A percentile compares a stretch with the other conserved stretches of the same genome.
Evolutionary conservation across 2,797 vertebrate species (phyloP).

Genomic region (Columba guinea): DNA sequence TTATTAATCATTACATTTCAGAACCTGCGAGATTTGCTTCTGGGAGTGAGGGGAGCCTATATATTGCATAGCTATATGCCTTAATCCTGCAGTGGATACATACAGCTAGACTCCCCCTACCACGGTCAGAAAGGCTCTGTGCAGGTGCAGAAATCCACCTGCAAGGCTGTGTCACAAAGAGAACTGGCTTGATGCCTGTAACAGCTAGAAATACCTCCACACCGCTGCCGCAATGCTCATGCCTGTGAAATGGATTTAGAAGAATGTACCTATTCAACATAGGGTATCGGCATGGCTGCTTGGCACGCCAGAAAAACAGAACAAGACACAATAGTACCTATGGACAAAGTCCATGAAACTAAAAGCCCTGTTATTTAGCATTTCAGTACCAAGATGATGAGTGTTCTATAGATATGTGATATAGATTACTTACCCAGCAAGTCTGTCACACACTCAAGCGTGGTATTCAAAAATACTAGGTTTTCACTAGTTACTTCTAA

Average conservation of each 20-base stretch:
- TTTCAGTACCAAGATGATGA: not conserved
- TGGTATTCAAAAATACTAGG: slow-evolving; percentile 3
- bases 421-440: slow-evolving; percentile 4
- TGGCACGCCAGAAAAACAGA: not conserved
- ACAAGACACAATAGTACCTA: not conserved
- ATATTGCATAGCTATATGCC: accelerated
- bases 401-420: not conserved
- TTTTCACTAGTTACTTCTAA: not conserved
- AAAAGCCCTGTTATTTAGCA: not conserved
- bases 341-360: not conserved
- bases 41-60: not conserved
- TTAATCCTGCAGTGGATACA: not conserved
- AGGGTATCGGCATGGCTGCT: not conserved
- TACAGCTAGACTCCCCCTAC: not conserved
- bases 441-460: not conserved
- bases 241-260: not conserved
- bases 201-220: not conserved
- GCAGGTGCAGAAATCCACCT: not conserved
- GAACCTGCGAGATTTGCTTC: not conserved
- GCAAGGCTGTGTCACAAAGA: not conserved
- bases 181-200: not conserved
- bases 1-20: not conserved
- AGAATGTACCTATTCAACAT: not conserved
- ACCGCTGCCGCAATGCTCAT: not conserved
- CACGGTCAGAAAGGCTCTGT: not conserved